These are phyloP conservation scores for Steinernema carpocapsae DNA, from an alignment of 2,888 invertebrate genomes.

Conservation along the genomic window DNA sequence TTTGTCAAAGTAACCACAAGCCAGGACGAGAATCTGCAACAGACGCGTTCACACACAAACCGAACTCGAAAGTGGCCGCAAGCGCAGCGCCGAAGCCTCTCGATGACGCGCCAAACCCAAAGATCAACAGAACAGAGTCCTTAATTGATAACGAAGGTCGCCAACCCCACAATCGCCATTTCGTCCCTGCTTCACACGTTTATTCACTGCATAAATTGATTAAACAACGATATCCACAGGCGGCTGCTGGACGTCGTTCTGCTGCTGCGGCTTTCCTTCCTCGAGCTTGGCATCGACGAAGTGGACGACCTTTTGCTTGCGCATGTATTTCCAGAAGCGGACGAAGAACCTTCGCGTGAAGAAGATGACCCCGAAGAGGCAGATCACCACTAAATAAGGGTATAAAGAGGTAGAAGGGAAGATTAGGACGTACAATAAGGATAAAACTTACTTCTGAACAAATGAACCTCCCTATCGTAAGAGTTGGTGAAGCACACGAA, in stretches of 20 bases:
- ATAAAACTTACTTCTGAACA: no score
- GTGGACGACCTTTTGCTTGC: slow-evolving; percentile 37
- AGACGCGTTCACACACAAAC: not conserved
- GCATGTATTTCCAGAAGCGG: slow-evolving; percentile 32
- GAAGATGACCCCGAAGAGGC: not conserved
- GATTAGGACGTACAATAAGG: no score
- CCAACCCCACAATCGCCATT: not conserved
- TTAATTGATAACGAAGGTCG: slow-evolving; percentile 21
- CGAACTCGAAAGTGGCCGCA: no score
- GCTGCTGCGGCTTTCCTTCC: not conserved
- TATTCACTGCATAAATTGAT: not conserved
- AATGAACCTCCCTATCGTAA: no score
- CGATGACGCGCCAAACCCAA: not conserved
- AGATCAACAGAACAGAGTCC: slow-evolving; percentile 32
- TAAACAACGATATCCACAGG: not conserved
- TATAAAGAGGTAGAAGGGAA: not conserved
- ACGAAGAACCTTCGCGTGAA: not conserved
- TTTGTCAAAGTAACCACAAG: slow-evolving; percentile 8
- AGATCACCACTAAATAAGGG: slow-evolving; percentile 26
- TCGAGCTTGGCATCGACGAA: slow-evolving; percentile 22
- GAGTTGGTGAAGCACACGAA: not conserved
- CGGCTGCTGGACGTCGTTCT: no score
- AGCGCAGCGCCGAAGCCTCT: not conserved
- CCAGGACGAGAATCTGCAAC: slow-evolving; percentile 9
- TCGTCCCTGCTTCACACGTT: not conserved